These are phyloP conservation scores for Pollenia amentaria DNA, from an alignment of 2,888 invertebrate species.

Conservation along the genomic window DNA sequence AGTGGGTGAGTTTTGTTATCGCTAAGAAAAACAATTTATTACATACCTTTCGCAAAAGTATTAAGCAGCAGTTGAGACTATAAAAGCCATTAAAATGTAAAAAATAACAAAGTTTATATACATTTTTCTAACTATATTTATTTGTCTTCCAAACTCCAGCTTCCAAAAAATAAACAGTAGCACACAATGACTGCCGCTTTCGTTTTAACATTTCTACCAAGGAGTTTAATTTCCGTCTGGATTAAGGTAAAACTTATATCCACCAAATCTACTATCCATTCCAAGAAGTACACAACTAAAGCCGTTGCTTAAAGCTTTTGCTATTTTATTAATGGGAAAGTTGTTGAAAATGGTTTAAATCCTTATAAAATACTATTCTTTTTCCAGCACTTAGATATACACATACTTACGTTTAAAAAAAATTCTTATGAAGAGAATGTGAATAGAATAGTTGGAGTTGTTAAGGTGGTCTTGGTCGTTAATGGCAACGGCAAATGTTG, in stretches of 20 bases:
- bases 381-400: neutral
- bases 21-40: constrained; percentile 46
- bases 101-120: constrained; percentile 74
- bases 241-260: constrained; percentile 30
- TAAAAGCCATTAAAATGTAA: constrained; percentile 74
- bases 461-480: constrained; percentile 39
- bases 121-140: constrained; percentile 53
- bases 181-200: constrained; percentile 17
- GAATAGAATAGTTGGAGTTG: constrained; percentile 1
- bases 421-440: neutral
- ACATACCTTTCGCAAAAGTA: constrained; percentile 42
- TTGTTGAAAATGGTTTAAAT: constrained; percentile 69
- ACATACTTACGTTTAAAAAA: constrained; percentile 10
- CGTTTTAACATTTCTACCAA: constrained; percentile 12
- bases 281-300: neutral
- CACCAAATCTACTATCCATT: neutral
- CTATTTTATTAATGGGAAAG: constrained; percentile 63
- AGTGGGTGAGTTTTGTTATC: constrained; percentile 21
- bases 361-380: constrained; percentile 71
- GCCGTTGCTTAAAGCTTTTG: constrained; percentile 24
- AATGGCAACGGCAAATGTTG: constrained; percentile 31
- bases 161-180: neutral
- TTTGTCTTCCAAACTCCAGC: constrained; percentile 1
- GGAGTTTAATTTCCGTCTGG: constrained; percentile 23
- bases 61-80: constrained; percentile 63